Percentiles rank a stretch among this genome's conserved stretches.
Conservation (phyloP, 2,797 vertebrate genomes). For the Sternotherus odoratus region DNA sequence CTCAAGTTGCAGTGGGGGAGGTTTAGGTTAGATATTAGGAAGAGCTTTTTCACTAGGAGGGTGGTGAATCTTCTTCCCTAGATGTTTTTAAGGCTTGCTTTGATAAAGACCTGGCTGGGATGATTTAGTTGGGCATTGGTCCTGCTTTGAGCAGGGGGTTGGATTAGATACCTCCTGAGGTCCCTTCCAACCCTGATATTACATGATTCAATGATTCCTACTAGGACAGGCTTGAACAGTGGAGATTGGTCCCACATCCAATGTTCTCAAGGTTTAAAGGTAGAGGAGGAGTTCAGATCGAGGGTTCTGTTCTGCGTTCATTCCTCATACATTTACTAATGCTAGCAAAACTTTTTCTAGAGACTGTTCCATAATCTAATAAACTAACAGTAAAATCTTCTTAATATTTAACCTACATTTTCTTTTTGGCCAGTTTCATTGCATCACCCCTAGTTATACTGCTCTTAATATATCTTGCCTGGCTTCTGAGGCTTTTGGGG, state of each 20-base stretch:
- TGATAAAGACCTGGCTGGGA: too few relatives aligned
- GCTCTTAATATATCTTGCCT: neutral
- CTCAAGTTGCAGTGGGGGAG: too few relatives aligned
- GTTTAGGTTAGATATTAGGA: too few relatives aligned
- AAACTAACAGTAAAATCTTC: neutral
- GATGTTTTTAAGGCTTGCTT: too few relatives aligned
- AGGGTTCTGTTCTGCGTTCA: neutral
- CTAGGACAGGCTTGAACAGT: neutral
- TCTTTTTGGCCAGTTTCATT: neutral
- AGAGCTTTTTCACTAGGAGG: too few relatives aligned
- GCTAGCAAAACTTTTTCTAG: neutral
- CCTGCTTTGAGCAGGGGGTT: too few relatives aligned
- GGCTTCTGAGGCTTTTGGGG: neutral
- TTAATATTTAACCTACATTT: neutral
- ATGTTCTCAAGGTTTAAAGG: neutral
- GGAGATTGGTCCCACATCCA: neutral
- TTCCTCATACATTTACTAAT: neutral
- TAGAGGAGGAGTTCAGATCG: neutral
- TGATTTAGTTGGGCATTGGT: too few relatives aligned
- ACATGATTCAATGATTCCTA: neutral
- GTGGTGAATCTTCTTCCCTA: too few relatives aligned
- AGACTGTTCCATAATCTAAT: neutral
- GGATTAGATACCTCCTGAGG: too few relatives aligned
- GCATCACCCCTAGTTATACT: neutral
- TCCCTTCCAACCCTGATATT: too few relatives aligned